A percentile compares a stretch with the other conserved stretches of the same genome.
Evolutionary conservation across 2,797 vertebrate species (phyloP).

Genomic region (Hyperoplus immaculatus): DNA sequence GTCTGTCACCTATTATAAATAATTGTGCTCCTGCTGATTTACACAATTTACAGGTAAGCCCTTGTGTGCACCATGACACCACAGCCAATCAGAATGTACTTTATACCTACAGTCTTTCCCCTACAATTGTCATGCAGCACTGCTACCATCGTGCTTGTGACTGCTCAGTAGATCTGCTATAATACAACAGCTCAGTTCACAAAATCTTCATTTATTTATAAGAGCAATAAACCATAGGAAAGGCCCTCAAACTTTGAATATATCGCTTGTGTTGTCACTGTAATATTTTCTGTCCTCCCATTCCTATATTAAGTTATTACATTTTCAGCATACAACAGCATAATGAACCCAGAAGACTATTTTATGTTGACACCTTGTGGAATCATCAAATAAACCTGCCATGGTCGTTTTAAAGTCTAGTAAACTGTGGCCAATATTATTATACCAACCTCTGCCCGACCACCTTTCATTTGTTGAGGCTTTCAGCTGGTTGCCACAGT

Average conservation of each 20-base stretch:
- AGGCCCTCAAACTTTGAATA: background rate
- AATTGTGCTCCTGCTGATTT: no score
- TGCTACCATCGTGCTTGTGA: background rate
- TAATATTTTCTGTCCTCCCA: background rate
- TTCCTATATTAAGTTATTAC: constrained; percentile 1
- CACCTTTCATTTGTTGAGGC: constrained; percentile 22
- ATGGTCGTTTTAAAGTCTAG: constrained; percentile 1
- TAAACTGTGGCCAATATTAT: background rate
- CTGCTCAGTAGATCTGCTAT: background rate
- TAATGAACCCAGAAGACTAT: background rate
- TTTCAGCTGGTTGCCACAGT: constrained; percentile 39
- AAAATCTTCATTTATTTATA: constrained; percentile 25
- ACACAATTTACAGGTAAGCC: no score
- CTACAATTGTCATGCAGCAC: no score
- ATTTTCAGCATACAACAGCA: background rate
- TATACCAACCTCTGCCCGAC: constrained; percentile 2
- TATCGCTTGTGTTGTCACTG: background rate
- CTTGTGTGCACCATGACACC: no score
- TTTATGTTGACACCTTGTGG: background rate
- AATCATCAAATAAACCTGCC: background rate
- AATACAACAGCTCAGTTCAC: background rate
- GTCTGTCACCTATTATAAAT: no score
- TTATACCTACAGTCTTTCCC: no score
- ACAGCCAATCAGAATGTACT: no score
- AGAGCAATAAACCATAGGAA: background rate